Evolutionary conservation across 2,797 vertebrate species (phyloP), one percentile per base, ranked within the genome.

Genomic region (Nannoperca australis): DNA sequence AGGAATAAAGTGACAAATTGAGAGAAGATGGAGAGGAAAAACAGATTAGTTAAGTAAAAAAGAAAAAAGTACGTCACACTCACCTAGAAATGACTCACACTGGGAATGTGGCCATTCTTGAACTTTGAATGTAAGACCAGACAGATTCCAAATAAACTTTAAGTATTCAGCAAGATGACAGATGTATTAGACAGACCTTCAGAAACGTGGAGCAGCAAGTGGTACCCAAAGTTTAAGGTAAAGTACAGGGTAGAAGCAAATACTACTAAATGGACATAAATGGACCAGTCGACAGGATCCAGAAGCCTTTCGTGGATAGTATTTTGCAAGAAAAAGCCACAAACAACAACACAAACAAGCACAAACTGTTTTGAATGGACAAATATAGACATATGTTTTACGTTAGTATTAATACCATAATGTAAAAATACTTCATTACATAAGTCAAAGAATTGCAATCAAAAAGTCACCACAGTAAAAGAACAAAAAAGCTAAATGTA

Each of bases 71-170:
- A 47, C 13, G 47, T 80, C 70, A 63, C 79, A 70, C 55, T 75
- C 76, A 86, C 65, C 67, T 70, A 75, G 32, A 58, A 80, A 76
- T 78, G 73, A 85, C 59, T 80, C 78, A 76, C 15, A 63, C 60
- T 71, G 78, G 82, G 73, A 81, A 73, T 60, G 73, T 63, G 64
- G 76, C 80, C 85, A 82, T 56, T 82, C 54, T 54, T 74, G 61
- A 76, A 73, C 64, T 78, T 62, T 70, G 18, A 54, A 70, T 75
- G 47, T 34, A 22, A 47, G 40, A 36, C 49, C 50, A 78, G 51
- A 66, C 13, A 44, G 30, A 73, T 47, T 75, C 53, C 74, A 81
- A 72, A 82, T 62, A 72, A 51, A 62, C 38, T 51, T 45, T 55
- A 77, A 60, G 73, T 66, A 70, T 75, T 78, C 44, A 73, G 62